phyloP scores from a whole-genome alignment of 2,797 vertebrate genomes.

The Hyperoplus lanceolatus region DNA sequence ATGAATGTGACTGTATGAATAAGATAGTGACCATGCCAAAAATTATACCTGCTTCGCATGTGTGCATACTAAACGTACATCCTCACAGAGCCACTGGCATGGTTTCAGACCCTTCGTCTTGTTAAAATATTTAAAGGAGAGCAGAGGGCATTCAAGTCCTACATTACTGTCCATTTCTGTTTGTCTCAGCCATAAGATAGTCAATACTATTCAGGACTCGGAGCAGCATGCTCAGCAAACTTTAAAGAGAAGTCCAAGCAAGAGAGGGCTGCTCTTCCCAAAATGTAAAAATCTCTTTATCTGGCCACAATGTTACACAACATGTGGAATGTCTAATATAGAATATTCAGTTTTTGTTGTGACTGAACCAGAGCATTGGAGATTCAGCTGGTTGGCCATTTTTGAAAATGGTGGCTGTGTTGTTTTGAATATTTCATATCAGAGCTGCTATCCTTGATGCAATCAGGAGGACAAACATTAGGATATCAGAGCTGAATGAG shows the following conservation, averaged over 20 bases:
- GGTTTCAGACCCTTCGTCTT: neutral
- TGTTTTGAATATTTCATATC: conserved; percentile 20
- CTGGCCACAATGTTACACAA: neutral
- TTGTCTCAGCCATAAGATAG: neutral
- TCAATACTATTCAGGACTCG: neutral
- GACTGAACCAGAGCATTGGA: neutral
- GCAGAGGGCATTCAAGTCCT: neutral
- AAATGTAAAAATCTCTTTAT: neutral
- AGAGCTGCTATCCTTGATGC: neutral
- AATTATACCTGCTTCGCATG: neutral
- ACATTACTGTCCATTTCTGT: neutral
- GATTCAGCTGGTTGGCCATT: conserved; percentile 29
- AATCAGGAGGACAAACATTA: neutral
- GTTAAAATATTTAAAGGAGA: neutral
- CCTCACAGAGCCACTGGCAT: neutral
- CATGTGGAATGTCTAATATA: neutral
- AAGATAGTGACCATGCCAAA: too few species aligned
- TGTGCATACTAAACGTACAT: neutral
- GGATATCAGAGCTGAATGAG: neutral
- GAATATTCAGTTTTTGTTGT: neutral
- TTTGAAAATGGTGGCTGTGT: conserved; percentile 16
- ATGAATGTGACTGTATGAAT: neutral
- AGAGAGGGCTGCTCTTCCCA: neutral
- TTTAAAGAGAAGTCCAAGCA: conserved; percentile 14
- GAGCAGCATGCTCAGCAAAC: conserved; percentile 7